Base-by-base conservation (phyloP, 2,113 vertebrate genomes). In the Tragelaphus strepsiceros region DNA sequence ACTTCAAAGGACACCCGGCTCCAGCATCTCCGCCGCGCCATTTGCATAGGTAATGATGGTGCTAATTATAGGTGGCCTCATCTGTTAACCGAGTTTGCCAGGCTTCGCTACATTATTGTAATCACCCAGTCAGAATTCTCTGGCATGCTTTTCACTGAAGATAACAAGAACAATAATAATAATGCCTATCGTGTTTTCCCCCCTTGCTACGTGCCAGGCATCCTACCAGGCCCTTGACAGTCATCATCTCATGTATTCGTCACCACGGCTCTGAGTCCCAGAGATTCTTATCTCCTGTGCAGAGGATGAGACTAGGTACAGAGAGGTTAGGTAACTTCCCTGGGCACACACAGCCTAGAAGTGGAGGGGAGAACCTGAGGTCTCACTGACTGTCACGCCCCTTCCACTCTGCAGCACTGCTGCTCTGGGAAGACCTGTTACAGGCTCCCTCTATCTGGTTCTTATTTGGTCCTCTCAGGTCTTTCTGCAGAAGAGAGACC, bases 61-160 rank as follows among this genome's bases (percentile, higher is more conserved):
- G 93, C 97, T 97, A 97, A 98, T 98, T 97, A 97, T 97, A 96
- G 96, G 96, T 90, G 97, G 96, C 97, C 96, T 97, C 96, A n/a
- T 94, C 97, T 96, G 94, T 94, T 97, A 90, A 15, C 97, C 94
- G 64, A 58, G 96, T 97, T 94, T 91, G 93, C 96, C 97, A 94
- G 96, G 97, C 92, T 96, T 82, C 80, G 46, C 86, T 64, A 53
- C 88, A 53, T 96, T 54, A 74, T 90, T 96, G 88, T 90, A 86
- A 88, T 95, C 95, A 89, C 78, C 86, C 91, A 94, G 93, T 97
- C 91, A 87, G 82, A 59, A 88, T 95, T 94, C 94, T 86, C 93
- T 58, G 88, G 94, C 94, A 59, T 53, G 67, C 96, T 94, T 86
- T 85, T 88, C 94, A 51, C 89, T 59, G 30, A 82, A 91, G 97